Percentiles rank a stretch among this genome's conserved stretches.
Conservation (phyloP, 2,797 vertebrate genomes). For the Arrhamphus sclerolepis region DNA sequence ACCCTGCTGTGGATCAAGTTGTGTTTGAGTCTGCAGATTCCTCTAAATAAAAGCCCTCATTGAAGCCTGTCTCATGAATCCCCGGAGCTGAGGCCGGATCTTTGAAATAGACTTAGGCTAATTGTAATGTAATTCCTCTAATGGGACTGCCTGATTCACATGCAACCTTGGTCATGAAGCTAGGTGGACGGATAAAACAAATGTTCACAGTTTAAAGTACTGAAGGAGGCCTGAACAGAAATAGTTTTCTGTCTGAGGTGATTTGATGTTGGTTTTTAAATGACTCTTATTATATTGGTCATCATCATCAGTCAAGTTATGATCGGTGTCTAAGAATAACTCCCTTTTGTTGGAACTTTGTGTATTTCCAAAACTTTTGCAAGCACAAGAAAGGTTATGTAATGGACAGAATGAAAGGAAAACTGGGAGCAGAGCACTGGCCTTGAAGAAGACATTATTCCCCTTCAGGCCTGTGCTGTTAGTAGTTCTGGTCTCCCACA, state of each 20-base stretch:
- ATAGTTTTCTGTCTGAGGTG: not conserved
- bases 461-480: not conserved
- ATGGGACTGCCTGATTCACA: constrained; percentile 59
- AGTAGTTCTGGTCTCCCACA: constrained; percentile 14
- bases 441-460: not conserved
- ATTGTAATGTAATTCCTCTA: constrained; percentile 65
- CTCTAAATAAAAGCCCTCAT: constrained; percentile 57
- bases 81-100: constrained; percentile 49
- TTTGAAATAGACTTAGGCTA: constrained; percentile 62
- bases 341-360: not conserved
- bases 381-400: not conserved
- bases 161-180: constrained; percentile 61
- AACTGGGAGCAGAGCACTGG: not conserved
- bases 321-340: not conserved
- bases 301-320: no score
- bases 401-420: not conserved
- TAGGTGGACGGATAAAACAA: constrained; percentile 47
- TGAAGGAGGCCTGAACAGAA: constrained; percentile 5
- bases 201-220: constrained; percentile 46
- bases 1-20: not conserved
- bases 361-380: not conserved
- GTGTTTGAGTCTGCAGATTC: constrained; percentile 40
- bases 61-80: constrained; percentile 61
- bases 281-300: no score
- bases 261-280: no score